Evolutionary conservation across 2,113 vertebrate species (phyloP).

Genomic region (Crotalus tigris): DNA sequence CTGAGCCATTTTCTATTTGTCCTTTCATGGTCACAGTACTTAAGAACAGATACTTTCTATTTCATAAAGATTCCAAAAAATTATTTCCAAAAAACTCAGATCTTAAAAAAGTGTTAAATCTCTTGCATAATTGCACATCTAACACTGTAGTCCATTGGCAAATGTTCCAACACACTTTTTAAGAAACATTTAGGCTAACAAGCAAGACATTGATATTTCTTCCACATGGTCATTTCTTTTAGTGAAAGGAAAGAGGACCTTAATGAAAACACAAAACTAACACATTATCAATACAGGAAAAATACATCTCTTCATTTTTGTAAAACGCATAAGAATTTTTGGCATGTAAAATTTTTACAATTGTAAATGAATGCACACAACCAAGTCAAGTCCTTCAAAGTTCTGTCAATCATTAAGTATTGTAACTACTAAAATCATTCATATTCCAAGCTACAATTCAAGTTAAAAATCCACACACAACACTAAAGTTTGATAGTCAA

Average conservation of each 20-base stretch:
- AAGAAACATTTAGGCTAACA: not conserved
- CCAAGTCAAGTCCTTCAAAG: constrained; percentile 2
- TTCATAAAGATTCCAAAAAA: not conserved
- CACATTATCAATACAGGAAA: not conserved
- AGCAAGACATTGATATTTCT: not conserved
- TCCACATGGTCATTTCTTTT: not conserved
- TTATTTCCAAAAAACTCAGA: not conserved
- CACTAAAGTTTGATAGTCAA: not conserved
- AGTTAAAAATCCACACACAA: not conserved
- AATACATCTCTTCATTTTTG: constrained; percentile 22
- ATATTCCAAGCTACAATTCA: constrained; percentile 35
- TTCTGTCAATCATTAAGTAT: constrained; percentile 51
- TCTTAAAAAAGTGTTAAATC: not conserved
- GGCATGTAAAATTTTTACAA: constrained; percentile 28
- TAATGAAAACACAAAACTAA: constrained; percentile 2
- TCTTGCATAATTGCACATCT: not conserved
- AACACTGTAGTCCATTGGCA: not conserved
- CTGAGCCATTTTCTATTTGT: not conserved
- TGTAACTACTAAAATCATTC: not conserved
- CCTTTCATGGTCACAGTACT: not conserved
- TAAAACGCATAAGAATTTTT: constrained; percentile 36
- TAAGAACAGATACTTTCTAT: not conserved
- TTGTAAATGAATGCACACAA: constrained; percentile 34
- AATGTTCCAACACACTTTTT: not conserved
- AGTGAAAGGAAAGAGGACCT: not conserved